Conservation (phyloP, 1,140 invertebrate species). For the Drosophila pseudoananassae region DNA sequence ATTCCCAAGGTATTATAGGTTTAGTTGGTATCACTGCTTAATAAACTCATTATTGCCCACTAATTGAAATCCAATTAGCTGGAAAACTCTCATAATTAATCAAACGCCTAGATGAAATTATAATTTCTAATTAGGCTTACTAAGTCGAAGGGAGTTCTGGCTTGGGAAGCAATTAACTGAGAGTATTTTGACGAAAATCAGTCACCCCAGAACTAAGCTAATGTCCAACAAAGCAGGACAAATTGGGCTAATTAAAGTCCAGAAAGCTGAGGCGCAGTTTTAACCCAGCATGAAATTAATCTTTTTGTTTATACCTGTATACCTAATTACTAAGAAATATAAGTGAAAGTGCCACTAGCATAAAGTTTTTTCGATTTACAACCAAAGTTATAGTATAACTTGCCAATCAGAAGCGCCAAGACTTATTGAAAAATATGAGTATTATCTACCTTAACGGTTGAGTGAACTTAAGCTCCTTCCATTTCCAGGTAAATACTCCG, state of each 20-base stretch:
- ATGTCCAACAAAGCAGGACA: not conserved
- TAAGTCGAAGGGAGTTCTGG: not conserved
- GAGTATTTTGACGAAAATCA: not conserved
- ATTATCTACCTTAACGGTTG: slow-evolving; percentile 2
- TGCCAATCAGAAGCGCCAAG: not conserved
- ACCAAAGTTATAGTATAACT: slow-evolving; percentile 10
- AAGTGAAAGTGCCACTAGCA: slow-evolving; percentile 23
- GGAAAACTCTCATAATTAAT: slow-evolving; percentile 1
- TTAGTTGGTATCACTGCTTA: not conserved
- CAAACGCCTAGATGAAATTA: slow-evolving; percentile 3
- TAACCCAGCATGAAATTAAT: not conserved
- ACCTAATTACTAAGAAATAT: not conserved
- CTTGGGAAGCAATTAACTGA: not conserved
- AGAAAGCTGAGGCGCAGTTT: not conserved
- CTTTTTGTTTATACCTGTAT: not conserved
- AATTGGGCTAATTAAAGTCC: not conserved
- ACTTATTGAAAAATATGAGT: not conserved
- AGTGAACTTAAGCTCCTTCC: slow-evolving; percentile 6
- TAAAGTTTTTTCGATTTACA: slow-evolving; percentile 19
- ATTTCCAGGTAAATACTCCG: slow-evolving; percentile 13
- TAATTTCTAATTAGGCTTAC: slow-evolving; percentile 3
- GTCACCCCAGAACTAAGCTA: not conserved
- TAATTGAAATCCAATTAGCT: not conserved
- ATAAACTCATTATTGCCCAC: not conserved
- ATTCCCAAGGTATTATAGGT: too few relatives aligned